Conservation (phyloP, 2,113 vertebrate genomes). For the Scophthalmus maximus region DNA sequence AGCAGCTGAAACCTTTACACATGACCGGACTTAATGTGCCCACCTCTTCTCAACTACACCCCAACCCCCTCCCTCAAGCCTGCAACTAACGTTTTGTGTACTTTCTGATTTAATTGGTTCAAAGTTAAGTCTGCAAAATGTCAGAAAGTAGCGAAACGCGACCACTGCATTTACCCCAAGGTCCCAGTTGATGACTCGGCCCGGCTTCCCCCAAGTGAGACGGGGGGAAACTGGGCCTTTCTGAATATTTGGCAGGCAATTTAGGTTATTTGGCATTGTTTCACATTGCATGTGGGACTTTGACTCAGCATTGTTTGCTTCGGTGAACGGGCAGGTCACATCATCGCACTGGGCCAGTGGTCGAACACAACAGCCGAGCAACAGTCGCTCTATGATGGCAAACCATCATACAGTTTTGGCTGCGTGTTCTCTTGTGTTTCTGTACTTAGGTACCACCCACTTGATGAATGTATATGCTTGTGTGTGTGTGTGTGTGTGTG, state of each 20-base stretch:
- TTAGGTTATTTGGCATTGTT: conserved; percentile 47
- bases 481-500: conserved; percentile 13
- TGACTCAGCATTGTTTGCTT: conserved; percentile 69
- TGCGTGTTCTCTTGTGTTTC: conserved; percentile 21
- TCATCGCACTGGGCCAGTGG: conserved; percentile 9
- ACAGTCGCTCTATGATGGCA: conserved; percentile 22
- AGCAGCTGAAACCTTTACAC: conserved; percentile 65
- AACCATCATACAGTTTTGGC: conserved; percentile 14
- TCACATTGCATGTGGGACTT: conserved; percentile 40
- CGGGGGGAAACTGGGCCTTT: no score
- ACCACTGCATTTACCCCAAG: neutral
- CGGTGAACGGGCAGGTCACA: conserved; percentile 27
- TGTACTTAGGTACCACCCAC: conserved; percentile 44
- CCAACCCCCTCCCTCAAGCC: neutral
- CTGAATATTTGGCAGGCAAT: conserved; percentile 37
- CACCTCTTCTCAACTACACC: conserved; percentile 24
- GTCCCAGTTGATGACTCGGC: neutral
- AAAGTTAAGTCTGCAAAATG: neutral
- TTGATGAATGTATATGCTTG: conserved; percentile 25
- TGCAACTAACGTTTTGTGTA: no score
- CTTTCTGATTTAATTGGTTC: neutral
- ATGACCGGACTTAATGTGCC: conserved; percentile 60
- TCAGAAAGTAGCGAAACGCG: no score
- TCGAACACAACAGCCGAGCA: conserved; percentile 3
- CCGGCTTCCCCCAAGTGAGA: no score